A percentile compares a stretch with the other conserved stretches of the same genome.
Conservation (phyloP, 1,140 invertebrate genomes). For the Rhyacophila brunnea region DNA sequence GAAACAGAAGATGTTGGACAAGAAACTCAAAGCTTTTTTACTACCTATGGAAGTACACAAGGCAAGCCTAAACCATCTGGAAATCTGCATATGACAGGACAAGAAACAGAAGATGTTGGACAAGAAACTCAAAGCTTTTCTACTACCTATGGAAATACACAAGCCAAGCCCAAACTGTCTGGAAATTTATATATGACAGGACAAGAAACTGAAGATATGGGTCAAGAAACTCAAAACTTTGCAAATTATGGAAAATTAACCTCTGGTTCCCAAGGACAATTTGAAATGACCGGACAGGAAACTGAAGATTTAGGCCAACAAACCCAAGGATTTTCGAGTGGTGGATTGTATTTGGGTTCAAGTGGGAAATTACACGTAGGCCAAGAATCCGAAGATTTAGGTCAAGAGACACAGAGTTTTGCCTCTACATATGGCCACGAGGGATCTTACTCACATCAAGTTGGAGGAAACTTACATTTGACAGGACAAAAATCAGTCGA, state of each 20-base stretch:
- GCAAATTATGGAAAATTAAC: not conserved
- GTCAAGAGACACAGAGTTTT: not conserved
- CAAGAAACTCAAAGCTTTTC: constrained; percentile 13
- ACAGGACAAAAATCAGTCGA: not conserved
- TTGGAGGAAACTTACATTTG: not conserved
- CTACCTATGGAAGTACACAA: too few species aligned
- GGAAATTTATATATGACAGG: constrained; percentile 17
- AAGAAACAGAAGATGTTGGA: not conserved
- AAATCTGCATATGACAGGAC: constrained; percentile 13
- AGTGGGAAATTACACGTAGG: constrained; percentile 8
- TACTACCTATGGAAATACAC: not conserved
- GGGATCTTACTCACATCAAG: not conserved
- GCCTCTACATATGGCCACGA: not conserved
- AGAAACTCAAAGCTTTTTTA: constrained; percentile 30
- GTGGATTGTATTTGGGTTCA: constrained; percentile 6
- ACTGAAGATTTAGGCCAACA: constrained; percentile 39
- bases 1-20: constrained; percentile 39
- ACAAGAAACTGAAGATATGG: constrained; percentile 21
- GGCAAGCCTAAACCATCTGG: too few species aligned
- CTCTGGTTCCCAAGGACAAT: not conserved
- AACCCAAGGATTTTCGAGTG: constrained; percentile 19
- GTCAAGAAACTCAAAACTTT: constrained; percentile 9
- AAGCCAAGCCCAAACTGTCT: not conserved
- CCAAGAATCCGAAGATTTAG: constrained; percentile 11
- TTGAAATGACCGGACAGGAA: constrained; percentile 11